Evolutionary conservation across 2,888 invertebrate genomes (phyloP).

Genomic region (Heteropelma amictum): DNA sequence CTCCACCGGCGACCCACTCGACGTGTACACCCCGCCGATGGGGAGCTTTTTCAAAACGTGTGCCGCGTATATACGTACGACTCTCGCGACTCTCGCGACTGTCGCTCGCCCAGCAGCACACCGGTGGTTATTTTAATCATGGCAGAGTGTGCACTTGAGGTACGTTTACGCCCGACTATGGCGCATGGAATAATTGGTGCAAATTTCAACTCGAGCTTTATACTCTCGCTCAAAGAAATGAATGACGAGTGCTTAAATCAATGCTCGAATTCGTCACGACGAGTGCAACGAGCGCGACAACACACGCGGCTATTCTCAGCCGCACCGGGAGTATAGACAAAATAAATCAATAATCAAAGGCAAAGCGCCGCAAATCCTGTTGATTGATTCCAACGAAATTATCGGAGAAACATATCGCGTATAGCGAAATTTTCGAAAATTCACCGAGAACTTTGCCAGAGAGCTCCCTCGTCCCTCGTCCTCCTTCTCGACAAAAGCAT

Average conservation of each 20-base stretch:
- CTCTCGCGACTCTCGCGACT: conserved; percentile 28
- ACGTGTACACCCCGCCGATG: conserved; percentile 12
- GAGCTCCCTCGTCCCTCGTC: too few relatives aligned
- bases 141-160: conserved; percentile 30
- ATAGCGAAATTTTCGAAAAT: too few relatives aligned
- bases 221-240: conserved; percentile 4
- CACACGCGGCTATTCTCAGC: background rate
- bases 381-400: too few relatives aligned
- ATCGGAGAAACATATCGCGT: too few relatives aligned
- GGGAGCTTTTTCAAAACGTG: conserved; percentile 21
- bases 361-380: too few relatives aligned
- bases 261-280: background rate
- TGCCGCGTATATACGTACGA: conserved; percentile 18
- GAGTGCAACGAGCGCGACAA: background rate
- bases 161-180: background rate
- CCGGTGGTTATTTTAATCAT: conserved; percentile 42
- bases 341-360: too few relatives aligned
- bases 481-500: too few relatives aligned
- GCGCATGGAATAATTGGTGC: conserved; percentile 8
- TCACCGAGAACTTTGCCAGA: too few relatives aligned
- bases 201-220: background rate
- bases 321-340: background rate
- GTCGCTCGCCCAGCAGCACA: too few relatives aligned
- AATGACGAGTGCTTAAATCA: background rate
- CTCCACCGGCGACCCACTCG: conserved; percentile 11